Base-by-base conservation (phyloP, 2,888 invertebrate species). In the Ennomos erosarius region DNA sequence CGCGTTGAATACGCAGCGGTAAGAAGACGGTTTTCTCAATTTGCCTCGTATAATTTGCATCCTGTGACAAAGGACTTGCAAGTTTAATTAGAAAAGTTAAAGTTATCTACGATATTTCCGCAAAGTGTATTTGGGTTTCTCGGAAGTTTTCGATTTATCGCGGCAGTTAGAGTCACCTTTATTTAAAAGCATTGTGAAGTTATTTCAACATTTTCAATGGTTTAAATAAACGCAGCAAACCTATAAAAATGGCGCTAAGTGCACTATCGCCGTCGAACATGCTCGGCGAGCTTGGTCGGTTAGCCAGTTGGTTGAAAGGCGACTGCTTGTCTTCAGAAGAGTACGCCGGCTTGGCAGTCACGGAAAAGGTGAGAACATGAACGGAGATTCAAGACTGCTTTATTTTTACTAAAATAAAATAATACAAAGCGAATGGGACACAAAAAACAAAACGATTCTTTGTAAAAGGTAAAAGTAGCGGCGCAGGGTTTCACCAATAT, bases 231-330 rank as follows among this genome's bases (percentile, higher is more conserved):
- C 26, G 5, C 26, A 26, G 26, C 26, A 26, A 55, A 51, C 34
- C 54, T 54, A 40, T 26, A 33, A 35, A 57, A 59, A 90, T 90
- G 90, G 87, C 89, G 57, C 76, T 91, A 13, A 89, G 89, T 79
- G 88, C 89, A 9, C 68, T 91, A 55, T 85, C 82, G 37, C 83
- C 91, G 38, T 84, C 90, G 40, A 82, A 79, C 65, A 87, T 92
- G 88, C 78, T 92, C 35, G 89, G 90, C 39, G 92, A 92, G 73
- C 82, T 92, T 3, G 88, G 90, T 39, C 79, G 86, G 12, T 75
- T 92, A 12, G 90, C 91, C 8, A 90, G 70, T 67, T 92, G 92
- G 92, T 64, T 91, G 55, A 89, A 86, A 66, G 90, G 92, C 1
- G 91, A 92, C 67, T 91, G 91, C 67, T 70, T 90, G 8, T 70